These are phyloP conservation scores for Brachyhypopomus gauderio DNA, from an alignment of 2,113 vertebrate species.

Conservation along the genomic window DNA sequence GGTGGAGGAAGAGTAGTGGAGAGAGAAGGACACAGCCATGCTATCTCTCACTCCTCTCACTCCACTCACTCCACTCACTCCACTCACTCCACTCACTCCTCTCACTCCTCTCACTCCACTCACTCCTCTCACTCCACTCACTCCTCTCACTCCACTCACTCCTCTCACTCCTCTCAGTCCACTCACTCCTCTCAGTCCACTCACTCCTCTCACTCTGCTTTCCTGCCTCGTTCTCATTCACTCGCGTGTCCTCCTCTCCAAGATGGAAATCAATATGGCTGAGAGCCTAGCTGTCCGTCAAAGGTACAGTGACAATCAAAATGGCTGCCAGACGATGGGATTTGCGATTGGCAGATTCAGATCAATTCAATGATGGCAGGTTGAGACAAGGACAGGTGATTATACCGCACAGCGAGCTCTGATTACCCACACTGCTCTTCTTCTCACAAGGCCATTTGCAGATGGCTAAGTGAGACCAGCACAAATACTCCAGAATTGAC, in stretches of 20 bases:
- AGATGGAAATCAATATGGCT: conserved; percentile 53
- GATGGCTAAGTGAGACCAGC: not conserved
- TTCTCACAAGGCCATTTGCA: conserved; percentile 39
- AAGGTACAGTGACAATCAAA: conserved; percentile 45
- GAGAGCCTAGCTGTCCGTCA: conserved; percentile 50
- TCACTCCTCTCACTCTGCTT: conserved; percentile 4
- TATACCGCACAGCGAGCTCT: conserved; percentile 63
- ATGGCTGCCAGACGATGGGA: conserved; percentile 40
- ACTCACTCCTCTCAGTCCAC: conserved; percentile 8
- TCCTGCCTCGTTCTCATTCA: conserved; percentile 26
- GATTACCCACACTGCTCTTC: conserved; percentile 42
- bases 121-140: not conserved
- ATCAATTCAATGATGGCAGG: conserved; percentile 55
- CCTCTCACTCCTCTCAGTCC: not conserved
- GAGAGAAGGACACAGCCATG: conserved; percentile 31
- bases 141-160: not conserved
- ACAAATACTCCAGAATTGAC: not conserved
- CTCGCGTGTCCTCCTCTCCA: conserved; percentile 28
- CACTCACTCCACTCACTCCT: no score
- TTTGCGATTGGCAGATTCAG: conserved; percentile 36
- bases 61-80: not conserved
- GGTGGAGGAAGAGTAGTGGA: conserved; percentile 39
- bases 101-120: not conserved
- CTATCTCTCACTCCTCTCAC: conserved; percentile 27
- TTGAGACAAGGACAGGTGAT: conserved; percentile 68